phyloP scores from a whole-genome alignment of 2,888 invertebrate species.

The Dorcus parallelipipedus region DNA sequence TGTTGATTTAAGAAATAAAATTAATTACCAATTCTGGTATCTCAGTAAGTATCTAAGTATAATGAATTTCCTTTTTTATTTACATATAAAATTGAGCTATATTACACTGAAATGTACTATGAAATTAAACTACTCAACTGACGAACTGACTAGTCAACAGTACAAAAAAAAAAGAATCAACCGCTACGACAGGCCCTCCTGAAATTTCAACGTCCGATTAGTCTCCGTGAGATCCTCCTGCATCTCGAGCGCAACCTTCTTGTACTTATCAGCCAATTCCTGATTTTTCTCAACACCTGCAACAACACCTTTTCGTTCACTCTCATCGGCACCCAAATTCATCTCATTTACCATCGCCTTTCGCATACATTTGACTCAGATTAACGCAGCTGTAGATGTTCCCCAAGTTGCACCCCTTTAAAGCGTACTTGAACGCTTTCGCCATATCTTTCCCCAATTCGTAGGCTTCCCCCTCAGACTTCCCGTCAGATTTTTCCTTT shows the following conservation, averaged over 20 bases:
- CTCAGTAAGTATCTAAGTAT: too few relatives aligned
- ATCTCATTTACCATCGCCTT: conserved; percentile 66
- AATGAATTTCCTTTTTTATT: too few relatives aligned
- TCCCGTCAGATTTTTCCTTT: conserved; percentile 30
- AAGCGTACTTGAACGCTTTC: conserved; percentile 75
- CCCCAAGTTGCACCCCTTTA: conserved; percentile 78
- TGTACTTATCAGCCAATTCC: conserved; percentile 69
- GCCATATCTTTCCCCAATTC: conserved; percentile 62
- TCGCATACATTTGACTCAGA: conserved; percentile 80
- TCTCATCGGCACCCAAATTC: neutral
- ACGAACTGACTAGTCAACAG: too few relatives aligned
- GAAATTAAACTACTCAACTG: too few relatives aligned
- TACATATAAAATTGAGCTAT: too few relatives aligned
- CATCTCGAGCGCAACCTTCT: conserved; percentile 66
- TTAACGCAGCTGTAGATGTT: conserved; percentile 89
- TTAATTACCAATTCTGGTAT: too few relatives aligned
- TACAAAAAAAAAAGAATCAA: neutral
- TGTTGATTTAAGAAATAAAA: too few relatives aligned
- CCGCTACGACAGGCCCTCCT: conserved; percentile 44
- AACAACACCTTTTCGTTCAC: conserved; percentile 15
- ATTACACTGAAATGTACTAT: too few relatives aligned
- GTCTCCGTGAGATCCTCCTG: conserved; percentile 61
- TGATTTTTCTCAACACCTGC: conserved; percentile 62
- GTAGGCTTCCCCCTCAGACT: conserved; percentile 12
- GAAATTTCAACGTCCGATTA: conserved; percentile 49